Evolutionary conservation across 2,113 vertebrate species (phyloP), one percentile per base, ranked within the genome.

Genomic region (Coreoperca whiteheadi): DNA sequence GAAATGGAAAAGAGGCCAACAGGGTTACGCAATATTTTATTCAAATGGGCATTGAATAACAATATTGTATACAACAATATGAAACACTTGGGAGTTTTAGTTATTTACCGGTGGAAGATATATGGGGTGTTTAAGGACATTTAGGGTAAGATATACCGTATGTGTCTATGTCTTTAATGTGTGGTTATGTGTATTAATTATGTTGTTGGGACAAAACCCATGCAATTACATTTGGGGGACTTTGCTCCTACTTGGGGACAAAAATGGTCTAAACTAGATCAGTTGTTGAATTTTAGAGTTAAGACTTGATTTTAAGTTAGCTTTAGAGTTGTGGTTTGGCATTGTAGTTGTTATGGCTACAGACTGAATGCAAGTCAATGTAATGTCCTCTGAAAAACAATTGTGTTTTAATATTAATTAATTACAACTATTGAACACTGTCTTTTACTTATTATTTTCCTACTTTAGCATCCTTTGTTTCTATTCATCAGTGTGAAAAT

Each of bases 11-110:
- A 79, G 76, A 86, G 86, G 71, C 74, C 75, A 82, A 84, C 87
- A 86, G 88, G 89, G 84, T 93, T 90, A 91, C 83, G 87, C 93
- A 95, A 95, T 95, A 95, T 94, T 94, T 94, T 94, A 94, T 95
- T 93, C 93, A 91, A 85, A 80, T 64, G 71, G 76, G 70, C 25
- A 77, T 90, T 90, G 93, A 94, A 95, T 93, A 94, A 93, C 69
- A 95, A 94, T 94, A 94, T 94, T 94, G 91, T 48, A 83, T 74
- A 60, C 16, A 43, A 61, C 56, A 65, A 39, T 70, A 60, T 0
- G 9, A 51, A 50, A 76, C 43, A 79, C 63, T 39, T 32, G 32
- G 32, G 32, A 46, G 41, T 25, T 73, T 34, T 68, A 54, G 63
- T 71, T 68, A 67, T n/a, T 57, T 56, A 53, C 21, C 25, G 11